Conservation (phyloP, 2,797 vertebrate genomes). For the Onychomys leucogaster region DNA sequence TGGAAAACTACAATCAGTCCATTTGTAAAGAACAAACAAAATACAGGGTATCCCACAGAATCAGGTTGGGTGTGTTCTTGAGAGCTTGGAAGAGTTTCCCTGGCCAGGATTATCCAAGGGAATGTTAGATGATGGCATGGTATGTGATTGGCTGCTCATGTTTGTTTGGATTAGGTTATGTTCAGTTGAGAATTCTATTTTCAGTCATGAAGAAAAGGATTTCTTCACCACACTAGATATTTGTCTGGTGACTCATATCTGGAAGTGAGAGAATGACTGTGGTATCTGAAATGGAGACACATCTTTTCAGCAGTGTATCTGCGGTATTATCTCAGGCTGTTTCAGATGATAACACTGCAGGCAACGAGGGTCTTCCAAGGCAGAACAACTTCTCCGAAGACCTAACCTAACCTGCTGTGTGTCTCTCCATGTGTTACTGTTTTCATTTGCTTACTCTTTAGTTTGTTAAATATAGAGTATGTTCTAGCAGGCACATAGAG, state of each 20-base stretch:
- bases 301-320: slow-evolving; percentile 63
- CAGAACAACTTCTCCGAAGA: slow-evolving; percentile 65
- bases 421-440: slow-evolving; percentile 7
- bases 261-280: slow-evolving; percentile 62
- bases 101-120: background rate
- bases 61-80: slow-evolving; percentile 17
- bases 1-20: slow-evolving; percentile 37
- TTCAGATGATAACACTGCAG: slow-evolving; percentile 39
- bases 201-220: slow-evolving; percentile 58
- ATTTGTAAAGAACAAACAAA: slow-evolving; percentile 64
- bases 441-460: slow-evolving; percentile 45
- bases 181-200: slow-evolving; percentile 43
- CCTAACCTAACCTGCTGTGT: background rate
- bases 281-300: slow-evolving; percentile 70
- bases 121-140: background rate
- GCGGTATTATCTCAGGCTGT: background rate
- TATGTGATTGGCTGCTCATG: background rate
- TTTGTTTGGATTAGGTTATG: slow-evolving; percentile 38
- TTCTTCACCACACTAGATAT: slow-evolving; percentile 50
- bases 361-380: slow-evolving; percentile 19
- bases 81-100: slow-evolving; percentile 47
- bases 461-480: slow-evolving; percentile 34
- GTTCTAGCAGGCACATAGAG: background rate
- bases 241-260: slow-evolving; percentile 68
- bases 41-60: background rate